A percentile compares a stretch with the other conserved stretches of the same genome.
These are phyloP conservation scores for Sepioteuthis lessoniana DNA, from an alignment of 2,888 invertebrate species.

Conservation along the genomic window DNA sequence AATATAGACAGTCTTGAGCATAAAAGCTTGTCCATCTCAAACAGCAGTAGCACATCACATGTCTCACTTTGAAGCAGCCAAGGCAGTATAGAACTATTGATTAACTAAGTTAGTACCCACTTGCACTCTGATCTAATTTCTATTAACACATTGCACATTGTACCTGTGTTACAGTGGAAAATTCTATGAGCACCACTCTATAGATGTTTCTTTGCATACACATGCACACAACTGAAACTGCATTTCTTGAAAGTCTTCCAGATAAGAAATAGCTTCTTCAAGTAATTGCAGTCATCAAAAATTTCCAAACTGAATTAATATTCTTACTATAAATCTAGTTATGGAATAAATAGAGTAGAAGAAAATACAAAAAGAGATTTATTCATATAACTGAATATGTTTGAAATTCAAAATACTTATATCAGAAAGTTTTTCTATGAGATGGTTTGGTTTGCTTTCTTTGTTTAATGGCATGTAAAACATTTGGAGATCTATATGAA, in stretches of 20 bases:
- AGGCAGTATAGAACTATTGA: not conserved
- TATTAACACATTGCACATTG: not conserved
- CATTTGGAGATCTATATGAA: too few species aligned
- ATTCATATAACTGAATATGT: too few species aligned
- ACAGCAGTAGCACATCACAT: not conserved
- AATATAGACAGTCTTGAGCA: not conserved
- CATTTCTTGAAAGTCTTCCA: not conserved
- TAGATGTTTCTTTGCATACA: not conserved
- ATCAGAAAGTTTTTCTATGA: too few species aligned
- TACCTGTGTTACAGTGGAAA: not conserved
- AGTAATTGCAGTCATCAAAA: not conserved
- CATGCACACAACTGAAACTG: not conserved
- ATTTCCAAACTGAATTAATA: not conserved
- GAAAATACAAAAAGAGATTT: too few species aligned
- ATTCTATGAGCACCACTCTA: not conserved
- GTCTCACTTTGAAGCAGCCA: not conserved
- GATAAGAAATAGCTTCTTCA: not conserved
- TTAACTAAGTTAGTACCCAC: not conserved
- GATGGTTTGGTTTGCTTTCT: too few species aligned
- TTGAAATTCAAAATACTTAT: too few species aligned
- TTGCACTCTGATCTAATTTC: not conserved
- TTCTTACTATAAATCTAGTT: too few species aligned
- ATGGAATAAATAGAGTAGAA: too few species aligned
- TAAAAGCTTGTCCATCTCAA: not conserved
- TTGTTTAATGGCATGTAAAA: too few species aligned